Evolutionary conservation across 2,888 invertebrate species (phyloP), one percentile per base, ranked within the genome.

Genomic region (Atrina japonica): DNA sequence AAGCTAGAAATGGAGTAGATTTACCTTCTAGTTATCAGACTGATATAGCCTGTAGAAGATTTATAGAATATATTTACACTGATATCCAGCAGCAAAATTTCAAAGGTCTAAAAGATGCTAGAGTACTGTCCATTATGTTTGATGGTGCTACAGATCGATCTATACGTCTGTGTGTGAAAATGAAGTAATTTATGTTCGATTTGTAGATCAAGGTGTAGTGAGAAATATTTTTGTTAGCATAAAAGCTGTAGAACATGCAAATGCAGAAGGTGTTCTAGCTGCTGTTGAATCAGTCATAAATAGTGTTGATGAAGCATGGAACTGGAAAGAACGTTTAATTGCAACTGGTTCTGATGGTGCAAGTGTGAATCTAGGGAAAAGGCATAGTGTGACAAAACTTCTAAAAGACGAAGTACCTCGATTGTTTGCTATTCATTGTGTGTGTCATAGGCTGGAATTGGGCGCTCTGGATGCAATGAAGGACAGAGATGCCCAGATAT

Each of bases 391-490:
- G 1, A 43, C 70, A 18, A 60, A 61, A 11, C 27, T 68, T 18
- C 30, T 72, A 29, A 70, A 72, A 58, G 60, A 55, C 27, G 65
- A 69, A 21, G 56, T 66, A 1, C 70, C 72, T 2, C 64, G 72
- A 25, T 43, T 72, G 11, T 11, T 77, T 40, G 40, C 60, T 1
- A 67, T 69, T 35, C 72, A 77, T 47, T 73, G 77, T 65, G 69
- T 72, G 18, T 60, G 30, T 29, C 72, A 77, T 53, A 43, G 75
- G n/a, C 56, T 73, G 3, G 77, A 73, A 58, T 45, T 75, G 2
- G 72, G 73, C 1, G 73, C 70, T 3, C n/a, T 69, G 11, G 69
- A 73, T 69, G 73, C 71, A 7, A 71, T 78, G 61, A 75, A 69
- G 47, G 65, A 63, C 0, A 56, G 63, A 18, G 73, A 76, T 29